A percentile compares a stretch with the other conserved stretches of the same genome.
Conservation (phyloP, 2,888 invertebrate species). For the Phoronis australis region DNA sequence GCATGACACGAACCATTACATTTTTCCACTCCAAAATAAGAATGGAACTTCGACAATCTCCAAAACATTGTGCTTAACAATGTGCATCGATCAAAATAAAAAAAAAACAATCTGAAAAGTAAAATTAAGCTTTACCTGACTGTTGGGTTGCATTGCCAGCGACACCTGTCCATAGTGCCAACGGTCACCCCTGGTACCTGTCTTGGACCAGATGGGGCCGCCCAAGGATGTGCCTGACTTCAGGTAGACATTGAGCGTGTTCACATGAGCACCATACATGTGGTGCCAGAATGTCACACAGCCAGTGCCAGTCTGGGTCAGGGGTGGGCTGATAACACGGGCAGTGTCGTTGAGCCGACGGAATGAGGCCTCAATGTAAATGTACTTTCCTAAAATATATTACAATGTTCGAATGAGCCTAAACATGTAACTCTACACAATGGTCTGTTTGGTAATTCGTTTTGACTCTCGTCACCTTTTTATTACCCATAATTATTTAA, state of each 20-base stretch:
- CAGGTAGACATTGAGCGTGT: slow-evolving; percentile 29
- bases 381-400: slow-evolving; percentile 45
- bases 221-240: background rate
- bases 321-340: slow-evolving; percentile 23
- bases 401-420: too few relatives aligned
- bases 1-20: too few relatives aligned
- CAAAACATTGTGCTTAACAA: too few relatives aligned
- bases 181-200: slow-evolving; percentile 16
- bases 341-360: slow-evolving; percentile 26
- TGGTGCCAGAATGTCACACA: slow-evolving; percentile 48
- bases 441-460: too few relatives aligned
- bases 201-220: slow-evolving; percentile 9
- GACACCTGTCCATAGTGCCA: slow-evolving; percentile 15
- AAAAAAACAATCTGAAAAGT: too few relatives aligned
- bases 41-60: too few relatives aligned
- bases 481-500: too few relatives aligned
- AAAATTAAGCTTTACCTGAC: slow-evolving; percentile 1
- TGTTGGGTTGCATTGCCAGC: background rate
- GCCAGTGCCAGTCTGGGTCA: slow-evolving; percentile 17
- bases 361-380: slow-evolving; percentile 35
- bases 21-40: too few relatives aligned
- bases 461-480: too few relatives aligned
- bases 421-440: too few relatives aligned
- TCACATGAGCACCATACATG: slow-evolving; percentile 45
- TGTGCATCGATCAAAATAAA: too few relatives aligned